Conservation (phyloP, 2,888 invertebrate species). For the Axea sp. region DNA sequence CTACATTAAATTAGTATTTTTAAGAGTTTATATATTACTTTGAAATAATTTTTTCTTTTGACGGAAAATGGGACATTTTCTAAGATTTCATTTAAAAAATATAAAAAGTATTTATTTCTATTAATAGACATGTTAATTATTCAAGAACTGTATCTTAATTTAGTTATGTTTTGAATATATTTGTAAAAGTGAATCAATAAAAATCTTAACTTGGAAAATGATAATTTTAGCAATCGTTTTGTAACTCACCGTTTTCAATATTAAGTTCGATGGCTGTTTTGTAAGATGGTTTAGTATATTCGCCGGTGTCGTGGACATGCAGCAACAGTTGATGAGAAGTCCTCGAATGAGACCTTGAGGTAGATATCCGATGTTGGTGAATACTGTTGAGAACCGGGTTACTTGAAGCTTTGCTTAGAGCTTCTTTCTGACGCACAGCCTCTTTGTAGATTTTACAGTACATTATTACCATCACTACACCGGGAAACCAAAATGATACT, state of each 20-base stretch:
- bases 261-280: slow-evolving; percentile 86
- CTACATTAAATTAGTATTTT: too few species aligned
- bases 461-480: slow-evolving; percentile 94
- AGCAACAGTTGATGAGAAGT: slow-evolving; percentile 74
- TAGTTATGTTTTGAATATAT: too few species aligned
- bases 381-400: slow-evolving; percentile 91
- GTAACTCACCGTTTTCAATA: slow-evolving; percentile 83
- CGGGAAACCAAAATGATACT: slow-evolving; percentile 96
- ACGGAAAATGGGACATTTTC: too few species aligned
- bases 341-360: slow-evolving; percentile 82
- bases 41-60: too few species aligned
- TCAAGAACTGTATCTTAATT: too few species aligned
- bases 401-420: slow-evolving; percentile 89
- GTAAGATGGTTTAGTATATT: slow-evolving; percentile 71
- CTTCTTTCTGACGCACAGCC: slow-evolving; percentile 90
- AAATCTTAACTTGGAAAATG: too few species aligned
- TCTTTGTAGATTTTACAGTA: slow-evolving; percentile 90
- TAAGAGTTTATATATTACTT: too few species aligned
- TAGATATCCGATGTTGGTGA: slow-evolving; percentile 88
- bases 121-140: too few species aligned
- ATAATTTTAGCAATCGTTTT: too few species aligned
- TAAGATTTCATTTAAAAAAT: too few species aligned
- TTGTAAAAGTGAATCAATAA: too few species aligned
- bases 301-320: slow-evolving; percentile 72
- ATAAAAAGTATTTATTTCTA: too few species aligned